These are phyloP conservation scores for Coregonus suidteri DNA, from an alignment of 2,797 vertebrate genomes.

Conservation along the genomic window DNA sequence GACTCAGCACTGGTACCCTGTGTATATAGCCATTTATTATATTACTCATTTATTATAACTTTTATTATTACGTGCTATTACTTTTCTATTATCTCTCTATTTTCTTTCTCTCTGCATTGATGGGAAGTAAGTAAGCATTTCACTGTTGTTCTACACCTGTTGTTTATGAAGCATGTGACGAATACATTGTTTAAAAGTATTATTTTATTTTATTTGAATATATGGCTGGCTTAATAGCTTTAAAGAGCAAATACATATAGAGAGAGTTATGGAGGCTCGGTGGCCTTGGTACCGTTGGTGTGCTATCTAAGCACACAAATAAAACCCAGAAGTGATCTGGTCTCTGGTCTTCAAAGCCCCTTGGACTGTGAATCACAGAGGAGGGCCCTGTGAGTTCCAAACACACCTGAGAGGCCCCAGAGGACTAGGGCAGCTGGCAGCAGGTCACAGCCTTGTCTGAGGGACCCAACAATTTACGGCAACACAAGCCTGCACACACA, in stretches of 20 bases:
- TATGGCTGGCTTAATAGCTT: neutral
- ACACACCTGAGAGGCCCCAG: conserved; percentile 29
- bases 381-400: neutral
- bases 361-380: conserved; percentile 31
- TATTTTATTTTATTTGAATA: neutral
- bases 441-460: conserved; percentile 44
- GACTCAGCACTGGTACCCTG: too few relatives aligned
- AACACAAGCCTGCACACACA: conserved; percentile 15
- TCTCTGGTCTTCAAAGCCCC: conserved; percentile 44
- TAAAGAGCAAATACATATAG: neutral
- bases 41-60: too few relatives aligned
- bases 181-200: too few relatives aligned
- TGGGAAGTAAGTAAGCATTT: too few relatives aligned
- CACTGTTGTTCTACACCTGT: too few relatives aligned
- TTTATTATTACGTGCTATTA: too few relatives aligned
- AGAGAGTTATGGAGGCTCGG: neutral
- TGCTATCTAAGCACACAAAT: conserved; percentile 16
- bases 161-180: too few relatives aligned
- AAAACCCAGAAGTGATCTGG: conserved; percentile 6
- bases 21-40: too few relatives aligned
- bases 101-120: too few relatives aligned
- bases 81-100: too few relatives aligned
- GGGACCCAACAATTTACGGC: conserved; percentile 48
- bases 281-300: neutral
- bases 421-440: conserved; percentile 25